Evolutionary conservation across 2,888 invertebrate genomes (phyloP), one percentile per base, ranked within the genome.

Genomic region (Papilio protenor): DNA sequence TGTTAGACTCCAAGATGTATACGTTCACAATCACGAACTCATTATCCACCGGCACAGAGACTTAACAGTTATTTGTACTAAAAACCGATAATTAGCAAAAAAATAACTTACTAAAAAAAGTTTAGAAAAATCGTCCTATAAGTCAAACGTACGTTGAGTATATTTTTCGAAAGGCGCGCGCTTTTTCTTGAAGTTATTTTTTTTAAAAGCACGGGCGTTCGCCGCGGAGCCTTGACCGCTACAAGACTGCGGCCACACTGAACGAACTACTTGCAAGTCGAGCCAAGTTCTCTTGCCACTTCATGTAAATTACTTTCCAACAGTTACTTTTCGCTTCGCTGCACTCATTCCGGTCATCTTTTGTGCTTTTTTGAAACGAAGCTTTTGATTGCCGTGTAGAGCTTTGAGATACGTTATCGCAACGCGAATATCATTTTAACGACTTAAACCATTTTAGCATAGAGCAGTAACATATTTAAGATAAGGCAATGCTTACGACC

Each of bases 301-400:
- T 86, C 82, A 89, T 89, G 91, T 90, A 91, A 90, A 91, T 91
- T 90, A 92, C 92, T 92, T 93, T 92, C 93, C 92, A 90, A 94
- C 94, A 90, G 93, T 93, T 92, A 93, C 87, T 92, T 92, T 92
- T 93, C 92, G 93, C 93, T 91, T 86, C 90, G 90, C 84, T 93
- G 92, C 93, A 92, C 90, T 88, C 90, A 92, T 92, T 93, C 92
- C 91, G 91, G 90, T 88, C 89, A 87, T 83, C 84, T 88, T 84
- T 84, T 84, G 73, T 78, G 81, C 77, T 81, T 81, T 79, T 81
- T 80, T 77, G 72, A 81, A 78, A 77, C 80, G 45, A 76, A 66
- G 78, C 76, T 76, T 81, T 70, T 49, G 64, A 40, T 75, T 72
- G 75, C 70, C 21, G 61, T 16, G 52, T 69, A 69, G 59, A 78